Conservation (phyloP, 1,140 invertebrate species). For the Aphis craccivora region DNA sequence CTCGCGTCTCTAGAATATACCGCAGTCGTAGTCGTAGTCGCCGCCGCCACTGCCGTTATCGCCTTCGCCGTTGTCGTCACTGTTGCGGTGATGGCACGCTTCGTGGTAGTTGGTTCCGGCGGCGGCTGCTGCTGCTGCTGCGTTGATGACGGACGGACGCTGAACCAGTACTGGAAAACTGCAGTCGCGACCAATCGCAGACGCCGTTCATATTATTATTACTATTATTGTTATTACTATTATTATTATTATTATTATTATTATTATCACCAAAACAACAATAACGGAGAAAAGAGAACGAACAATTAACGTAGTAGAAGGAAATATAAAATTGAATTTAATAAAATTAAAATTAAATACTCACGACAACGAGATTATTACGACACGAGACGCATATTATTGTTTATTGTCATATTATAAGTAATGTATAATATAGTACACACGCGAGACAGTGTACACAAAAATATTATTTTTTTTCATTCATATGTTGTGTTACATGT, state of each 20-base stretch:
- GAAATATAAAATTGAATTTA: background rate
- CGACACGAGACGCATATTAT: background rate
- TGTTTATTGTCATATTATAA: background rate
- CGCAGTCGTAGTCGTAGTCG: background rate
- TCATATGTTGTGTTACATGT: background rate
- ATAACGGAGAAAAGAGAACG: background rate
- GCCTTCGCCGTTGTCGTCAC: background rate
- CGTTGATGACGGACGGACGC: conserved; percentile 9
- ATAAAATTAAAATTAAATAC: background rate
- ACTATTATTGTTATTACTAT: conserved; percentile 36
- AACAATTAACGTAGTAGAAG: background rate
- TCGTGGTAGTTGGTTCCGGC: background rate
- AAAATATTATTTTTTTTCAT: conserved; percentile 8
- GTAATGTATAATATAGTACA: background rate
- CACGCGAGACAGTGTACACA: background rate
- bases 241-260: conserved; percentile 21
- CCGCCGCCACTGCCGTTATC: background rate
- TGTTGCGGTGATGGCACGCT: background rate
- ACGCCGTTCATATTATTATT: conserved; percentile 32
- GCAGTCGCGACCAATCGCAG: background rate
- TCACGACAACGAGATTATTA: background rate
- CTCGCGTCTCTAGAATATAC: background rate
- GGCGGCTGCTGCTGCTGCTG: background rate
- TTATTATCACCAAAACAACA: conserved; percentile 18
- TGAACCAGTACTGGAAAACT: conserved; percentile 33